Evolutionary conservation across 2,113 vertebrate species (phyloP), one percentile per base, ranked within the genome.

Genomic region (Coregonus clupeaformis): DNA sequence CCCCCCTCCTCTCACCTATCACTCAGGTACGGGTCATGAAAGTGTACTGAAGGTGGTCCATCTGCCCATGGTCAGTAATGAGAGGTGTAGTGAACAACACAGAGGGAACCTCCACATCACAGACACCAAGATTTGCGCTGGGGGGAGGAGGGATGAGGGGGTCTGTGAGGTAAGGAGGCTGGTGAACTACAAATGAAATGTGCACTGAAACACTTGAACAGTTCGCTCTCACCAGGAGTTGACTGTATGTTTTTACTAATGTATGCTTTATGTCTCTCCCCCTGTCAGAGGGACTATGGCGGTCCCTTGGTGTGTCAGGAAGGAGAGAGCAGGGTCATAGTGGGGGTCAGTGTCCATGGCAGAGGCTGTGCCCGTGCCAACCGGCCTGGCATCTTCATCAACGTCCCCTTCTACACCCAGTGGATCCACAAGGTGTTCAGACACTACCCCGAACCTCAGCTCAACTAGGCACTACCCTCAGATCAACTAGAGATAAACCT

Each of bases 371-470:
- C 95, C 27, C 90, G 95, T 59, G 92, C 92, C 79, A 97, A 96
- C 82, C 95, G 96, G 45, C 98, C 98, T 2, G 95, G 94, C 25
- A 94, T 99, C 84, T 99, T 99, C 85, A 93, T 98, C 77, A 95
- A 96, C 14, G 96, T 99, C 69, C 96, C 97, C 1, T 97, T 94
- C 86, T 99, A 98, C 82, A 91, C 96, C 3, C 93, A 95, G 75
- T 99, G 98, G 98, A 98, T 99, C 91, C 95, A 97, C 87, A 99
- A 99, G 90, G 96, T 99, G 73, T 93, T 90, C 88, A 90, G 49
- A 78, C 77, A 91, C 42, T 92, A 93, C 82, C 91, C 89, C 5
- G 81, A 88, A 77, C 87, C 83, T 1, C 27, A 90, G 60, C 75
- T 45, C 12, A 72, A 87, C 78, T 88, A 91, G 64, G 16, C 20